These are phyloP conservation scores for Apogon talboti DNA, from an alignment of 2,797 vertebrate genomes.

Conservation along the genomic window DNA sequence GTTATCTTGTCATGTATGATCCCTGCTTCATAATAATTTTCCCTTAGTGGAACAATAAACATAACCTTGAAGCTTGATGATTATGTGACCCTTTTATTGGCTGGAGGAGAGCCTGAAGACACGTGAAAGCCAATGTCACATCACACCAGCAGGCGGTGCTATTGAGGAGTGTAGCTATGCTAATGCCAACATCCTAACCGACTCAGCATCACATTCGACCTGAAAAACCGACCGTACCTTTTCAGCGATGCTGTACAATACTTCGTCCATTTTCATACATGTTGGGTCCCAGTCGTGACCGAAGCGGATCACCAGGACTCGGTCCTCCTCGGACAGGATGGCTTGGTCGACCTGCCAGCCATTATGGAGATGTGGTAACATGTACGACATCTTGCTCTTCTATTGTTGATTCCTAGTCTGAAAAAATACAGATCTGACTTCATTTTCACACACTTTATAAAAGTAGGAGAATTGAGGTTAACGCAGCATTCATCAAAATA, in stretches of 20 bases:
- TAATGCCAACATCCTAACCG: background rate
- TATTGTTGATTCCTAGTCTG: background rate
- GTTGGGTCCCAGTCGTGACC: constrained; percentile 99
- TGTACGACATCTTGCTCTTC: constrained; percentile 92
- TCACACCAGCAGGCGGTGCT: background rate
- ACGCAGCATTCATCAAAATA: background rate
- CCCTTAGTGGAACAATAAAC: too few relatives aligned
- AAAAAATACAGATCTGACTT: background rate
- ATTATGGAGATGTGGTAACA: constrained; percentile 97
- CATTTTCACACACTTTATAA: rapidly evolving
- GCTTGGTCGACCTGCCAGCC: constrained; percentile 99
- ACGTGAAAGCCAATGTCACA: too few relatives aligned
- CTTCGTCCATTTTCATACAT: constrained; percentile 99
- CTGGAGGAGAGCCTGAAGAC: background rate
- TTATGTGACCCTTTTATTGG: too few relatives aligned
- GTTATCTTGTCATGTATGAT: too few relatives aligned
- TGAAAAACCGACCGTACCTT: constrained; percentile 83
- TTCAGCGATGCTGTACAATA: constrained; percentile 96
- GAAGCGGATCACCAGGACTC: constrained; percentile 96
- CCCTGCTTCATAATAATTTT: too few relatives aligned
- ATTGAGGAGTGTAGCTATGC: background rate
- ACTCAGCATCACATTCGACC: background rate
- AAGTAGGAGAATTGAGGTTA: rapidly evolving
- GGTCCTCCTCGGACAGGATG: constrained; percentile 97
- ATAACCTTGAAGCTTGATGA: too few relatives aligned